Percentiles rank a stretch among this genome's conserved stretches.
Evolutionary conservation across 2,888 invertebrate species (phyloP).

Genomic region (Macroteleia sp.): DNA sequence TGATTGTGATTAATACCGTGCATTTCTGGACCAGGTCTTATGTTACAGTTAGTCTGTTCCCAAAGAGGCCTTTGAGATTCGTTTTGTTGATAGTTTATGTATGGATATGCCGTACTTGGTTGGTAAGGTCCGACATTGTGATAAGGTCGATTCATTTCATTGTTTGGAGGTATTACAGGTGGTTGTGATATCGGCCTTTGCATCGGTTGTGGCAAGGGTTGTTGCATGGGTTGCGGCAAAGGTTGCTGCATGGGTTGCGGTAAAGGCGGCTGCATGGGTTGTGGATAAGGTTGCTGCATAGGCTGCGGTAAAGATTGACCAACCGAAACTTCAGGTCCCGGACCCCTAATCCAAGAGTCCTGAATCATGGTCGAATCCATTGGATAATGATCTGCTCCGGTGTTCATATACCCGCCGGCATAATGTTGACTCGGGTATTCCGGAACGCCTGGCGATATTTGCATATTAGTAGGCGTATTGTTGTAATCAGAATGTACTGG

Average conservation of each 20-base stretch:
- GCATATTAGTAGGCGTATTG: constrained; percentile 11
- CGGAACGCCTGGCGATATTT: constrained; percentile 8
- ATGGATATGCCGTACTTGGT: constrained; percentile 29
- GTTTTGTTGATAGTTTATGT: constrained; percentile 40
- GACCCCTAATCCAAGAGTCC: constrained; percentile 50
- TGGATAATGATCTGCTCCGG: constrained; percentile 18
- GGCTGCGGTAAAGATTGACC: too few species aligned
- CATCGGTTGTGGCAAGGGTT: constrained; percentile 3
- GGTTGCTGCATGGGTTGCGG: too few species aligned
- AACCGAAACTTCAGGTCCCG: constrained; percentile 2
- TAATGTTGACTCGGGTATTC: constrained; percentile 36
- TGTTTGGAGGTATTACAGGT: background rate
- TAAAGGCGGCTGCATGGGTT: constrained; percentile 6
- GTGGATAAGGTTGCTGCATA: constrained; percentile 10
- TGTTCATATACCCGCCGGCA: constrained; percentile 20
- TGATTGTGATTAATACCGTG: background rate
- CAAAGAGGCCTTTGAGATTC: constrained; percentile 24
- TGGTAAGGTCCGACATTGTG: constrained; percentile 16
- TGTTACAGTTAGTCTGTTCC: constrained; percentile 22
- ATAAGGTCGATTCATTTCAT: constrained; percentile 35
- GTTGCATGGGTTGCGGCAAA: too few species aligned
- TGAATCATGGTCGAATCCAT: constrained; percentile 30
- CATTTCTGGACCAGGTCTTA: constrained; percentile 11
- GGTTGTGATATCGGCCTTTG: too few species aligned
- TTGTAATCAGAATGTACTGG: constrained; percentile 29